phyloP scores from a whole-genome alignment of 2,888 invertebrate species.

The Muscina levida region DNA sequence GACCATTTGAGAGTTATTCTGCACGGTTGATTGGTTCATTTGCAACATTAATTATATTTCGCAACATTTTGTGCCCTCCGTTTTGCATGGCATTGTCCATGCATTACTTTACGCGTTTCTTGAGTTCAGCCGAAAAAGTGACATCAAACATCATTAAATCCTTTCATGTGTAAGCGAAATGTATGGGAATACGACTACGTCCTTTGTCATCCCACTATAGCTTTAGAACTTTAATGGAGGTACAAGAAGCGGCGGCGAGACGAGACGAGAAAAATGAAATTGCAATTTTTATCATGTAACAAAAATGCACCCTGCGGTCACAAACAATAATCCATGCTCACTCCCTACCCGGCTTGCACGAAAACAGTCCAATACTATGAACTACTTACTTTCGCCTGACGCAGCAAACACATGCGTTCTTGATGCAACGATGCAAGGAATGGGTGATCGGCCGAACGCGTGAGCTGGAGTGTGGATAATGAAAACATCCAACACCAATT shows the following conservation, averaged over 20 bases:
- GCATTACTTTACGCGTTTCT: conserved; percentile 37
- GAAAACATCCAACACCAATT: conserved; percentile 16
- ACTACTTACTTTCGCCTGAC: background rate
- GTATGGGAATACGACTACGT: background rate
- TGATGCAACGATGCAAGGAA: conserved; percentile 31
- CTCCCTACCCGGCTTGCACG: conserved; percentile 24
- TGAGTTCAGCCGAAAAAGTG: conserved; percentile 58
- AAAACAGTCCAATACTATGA: background rate
- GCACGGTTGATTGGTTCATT: conserved; percentile 22
- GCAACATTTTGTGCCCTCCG: conserved; percentile 1
- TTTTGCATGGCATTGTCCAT: too few species aligned
- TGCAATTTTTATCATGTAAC: conserved; percentile 65
- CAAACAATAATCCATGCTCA: conserved; percentile 64
- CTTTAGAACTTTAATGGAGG: too few species aligned
- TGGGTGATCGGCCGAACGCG: background rate
- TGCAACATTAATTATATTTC: conserved; percentile 34
- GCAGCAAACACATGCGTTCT: conserved; percentile 18
- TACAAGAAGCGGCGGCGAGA: too few species aligned
- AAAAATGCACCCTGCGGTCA: conserved; percentile 65
- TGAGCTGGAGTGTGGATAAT: conserved; percentile 5
- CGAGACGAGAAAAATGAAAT: conserved; percentile 47
- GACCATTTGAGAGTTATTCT: too few species aligned
- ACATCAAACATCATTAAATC: conserved; percentile 64
- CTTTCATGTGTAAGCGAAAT: conserved; percentile 61
- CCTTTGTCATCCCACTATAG: too few species aligned